Conservation (phyloP, 2,797 vertebrate genomes). For the Aphelocoma californica region DNA sequence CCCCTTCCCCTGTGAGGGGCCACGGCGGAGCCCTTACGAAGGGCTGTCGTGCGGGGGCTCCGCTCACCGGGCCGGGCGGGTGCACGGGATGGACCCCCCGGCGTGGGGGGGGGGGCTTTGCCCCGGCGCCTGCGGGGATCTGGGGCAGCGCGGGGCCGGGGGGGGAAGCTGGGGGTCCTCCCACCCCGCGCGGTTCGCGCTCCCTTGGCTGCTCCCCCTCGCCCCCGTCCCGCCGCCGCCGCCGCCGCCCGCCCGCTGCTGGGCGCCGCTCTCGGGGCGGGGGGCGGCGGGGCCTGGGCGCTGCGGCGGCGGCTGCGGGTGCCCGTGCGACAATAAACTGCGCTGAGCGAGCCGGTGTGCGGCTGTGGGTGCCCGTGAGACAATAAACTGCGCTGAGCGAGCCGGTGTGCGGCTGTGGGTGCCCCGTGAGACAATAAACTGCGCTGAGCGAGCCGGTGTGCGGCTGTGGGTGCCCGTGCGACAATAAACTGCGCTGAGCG, state of each 20-base stretch:
- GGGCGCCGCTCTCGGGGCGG: not conserved
- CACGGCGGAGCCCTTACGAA: rapidly evolving
- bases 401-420: not conserved
- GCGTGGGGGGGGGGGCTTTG: not conserved
- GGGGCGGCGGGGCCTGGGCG: not conserved
- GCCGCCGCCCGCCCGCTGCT: not conserved
- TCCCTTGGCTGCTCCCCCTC: not conserved
- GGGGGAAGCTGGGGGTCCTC: not conserved
- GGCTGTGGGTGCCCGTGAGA: not conserved
- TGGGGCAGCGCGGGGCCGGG: not conserved
- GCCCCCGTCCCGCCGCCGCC: not conserved
- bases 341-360: not conserved
- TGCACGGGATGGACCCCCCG: not conserved
- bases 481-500: not conserved
- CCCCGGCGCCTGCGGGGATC: too few relatives aligned
- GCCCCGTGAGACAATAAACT: not conserved
- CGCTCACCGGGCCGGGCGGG: not conserved
- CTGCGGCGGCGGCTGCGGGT: not conserved
- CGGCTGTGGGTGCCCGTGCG: not conserved
- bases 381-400: not conserved
- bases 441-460: not conserved
- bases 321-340: not conserved
- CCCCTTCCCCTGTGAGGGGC: not conserved
- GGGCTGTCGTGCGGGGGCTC: not conserved
- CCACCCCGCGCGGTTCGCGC: not conserved